phyloP scores from a whole-genome alignment of 2,888 invertebrate genomes.

The Epicampocera succincta region DNA sequence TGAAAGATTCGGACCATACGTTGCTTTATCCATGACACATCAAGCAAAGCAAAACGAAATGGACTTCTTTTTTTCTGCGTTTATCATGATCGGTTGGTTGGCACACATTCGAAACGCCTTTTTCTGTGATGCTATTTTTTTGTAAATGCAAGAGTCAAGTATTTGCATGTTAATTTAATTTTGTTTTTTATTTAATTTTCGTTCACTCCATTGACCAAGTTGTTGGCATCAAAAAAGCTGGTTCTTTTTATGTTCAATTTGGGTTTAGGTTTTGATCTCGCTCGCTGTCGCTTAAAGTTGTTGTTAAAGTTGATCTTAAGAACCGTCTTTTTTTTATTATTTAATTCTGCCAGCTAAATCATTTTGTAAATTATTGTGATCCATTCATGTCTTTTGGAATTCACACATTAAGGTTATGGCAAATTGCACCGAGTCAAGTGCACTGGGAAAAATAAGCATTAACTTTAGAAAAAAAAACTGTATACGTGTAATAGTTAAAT shows the following conservation, averaged over 20 bases:
- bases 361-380: slow-evolving; percentile 51
- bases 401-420: no score
- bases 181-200: slow-evolving; percentile 8
- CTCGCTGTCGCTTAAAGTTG: slow-evolving; percentile 33
- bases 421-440: no score
- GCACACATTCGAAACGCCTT: slow-evolving; percentile 61
- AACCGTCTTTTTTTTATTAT: slow-evolving; percentile 7
- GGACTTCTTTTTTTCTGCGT: slow-evolving; percentile 39
- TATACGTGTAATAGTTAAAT: no score
- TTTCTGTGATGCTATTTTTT: slow-evolving; percentile 21
- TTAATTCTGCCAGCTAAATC: slow-evolving; percentile 41
- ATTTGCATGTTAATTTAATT: slow-evolving; percentile 45
- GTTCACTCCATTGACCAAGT: slow-evolving; percentile 61
- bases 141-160: slow-evolving; percentile 28
- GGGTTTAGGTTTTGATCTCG: slow-evolving; percentile 40
- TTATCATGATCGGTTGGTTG: slow-evolving; percentile 44
- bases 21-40: slow-evolving; percentile 56
- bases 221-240: slow-evolving; percentile 43
- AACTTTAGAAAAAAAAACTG: neutral
- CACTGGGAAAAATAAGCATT: slow-evolving; percentile 24
- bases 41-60: slow-evolving; percentile 52
- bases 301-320: slow-evolving; percentile 37
- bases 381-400: slow-evolving; percentile 45
- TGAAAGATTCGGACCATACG: no score
- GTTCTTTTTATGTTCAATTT: slow-evolving; percentile 9